Percentiles rank a stretch among this genome's conserved stretches.
Evolutionary conservation across 92 coral and sea anemone species (phyloP).

Genomic region (Porites lobata): DNA sequence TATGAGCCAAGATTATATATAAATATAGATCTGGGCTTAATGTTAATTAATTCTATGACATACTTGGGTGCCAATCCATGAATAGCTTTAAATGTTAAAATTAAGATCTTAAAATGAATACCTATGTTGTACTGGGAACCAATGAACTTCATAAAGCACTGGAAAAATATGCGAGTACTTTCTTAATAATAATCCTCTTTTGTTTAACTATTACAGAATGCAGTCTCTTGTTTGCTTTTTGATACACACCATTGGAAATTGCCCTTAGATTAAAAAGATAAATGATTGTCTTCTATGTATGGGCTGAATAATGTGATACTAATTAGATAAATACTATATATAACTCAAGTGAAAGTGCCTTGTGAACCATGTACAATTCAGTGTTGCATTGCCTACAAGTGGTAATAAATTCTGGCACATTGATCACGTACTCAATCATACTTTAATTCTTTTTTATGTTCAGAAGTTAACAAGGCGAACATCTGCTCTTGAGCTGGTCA

Average conservation of each 20-base stretch:
- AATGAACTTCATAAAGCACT: no score
- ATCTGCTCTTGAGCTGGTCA: conserved; percentile 42
- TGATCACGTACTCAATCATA: conserved; percentile 12
- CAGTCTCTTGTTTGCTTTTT: conserved; percentile 11
- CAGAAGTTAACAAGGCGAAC: conserved; percentile 65
- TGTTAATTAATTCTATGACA: no score
- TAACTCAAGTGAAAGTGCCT: not conserved
- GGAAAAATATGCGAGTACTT: no score
- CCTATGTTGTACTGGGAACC: no score
- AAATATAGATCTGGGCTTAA: no score
- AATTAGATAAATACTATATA: not conserved
- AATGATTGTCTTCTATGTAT: conserved; percentile 10
- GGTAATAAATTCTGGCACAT: not conserved
- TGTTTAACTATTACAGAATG: conserved; percentile 10
- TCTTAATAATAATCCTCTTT: not conserved
- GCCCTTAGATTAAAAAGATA: conserved; percentile 1
- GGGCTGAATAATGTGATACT: conserved; percentile 14
- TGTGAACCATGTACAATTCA: not conserved
- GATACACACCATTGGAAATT: not conserved
- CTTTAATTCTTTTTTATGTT: conserved; percentile 10
- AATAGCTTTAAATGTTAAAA: no score
- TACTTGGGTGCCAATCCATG: no score
- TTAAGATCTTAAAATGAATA: no score
- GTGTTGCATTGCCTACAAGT: conserved; percentile 1
- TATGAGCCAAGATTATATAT: no score